These are phyloP conservation scores for Timandra comae DNA, from an alignment of 2,888 invertebrate genomes.

Conservation along the genomic window DNA sequence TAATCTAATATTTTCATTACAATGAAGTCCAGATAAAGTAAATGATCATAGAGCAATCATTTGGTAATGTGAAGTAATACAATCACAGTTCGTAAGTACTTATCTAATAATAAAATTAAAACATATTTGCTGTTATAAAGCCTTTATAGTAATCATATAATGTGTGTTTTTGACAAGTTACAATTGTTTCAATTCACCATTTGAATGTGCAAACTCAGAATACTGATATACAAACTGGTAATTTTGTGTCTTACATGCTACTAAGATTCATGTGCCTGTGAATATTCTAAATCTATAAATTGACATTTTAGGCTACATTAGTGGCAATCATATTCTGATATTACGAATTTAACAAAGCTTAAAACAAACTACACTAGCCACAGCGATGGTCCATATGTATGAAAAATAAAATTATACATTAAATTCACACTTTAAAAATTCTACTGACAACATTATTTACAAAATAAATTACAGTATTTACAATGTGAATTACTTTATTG, in stretches of 20 bases:
- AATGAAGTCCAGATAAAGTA: no score
- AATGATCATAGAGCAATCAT: no score
- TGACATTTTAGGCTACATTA: no score
- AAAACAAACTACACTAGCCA: neutral
- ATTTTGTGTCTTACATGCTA: neutral
- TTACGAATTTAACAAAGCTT: neutral
- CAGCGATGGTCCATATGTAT: neutral
- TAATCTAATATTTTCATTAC: no score
- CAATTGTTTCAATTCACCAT: no score
- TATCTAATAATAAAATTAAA: neutral
- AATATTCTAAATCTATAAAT: constrained; percentile 4
- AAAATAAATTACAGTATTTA: constrained; percentile 75
- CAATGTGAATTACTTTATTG: constrained; percentile 25
- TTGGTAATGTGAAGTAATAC: constrained; percentile 8
- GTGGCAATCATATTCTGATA: neutral
- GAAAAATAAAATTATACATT: constrained; percentile 13
- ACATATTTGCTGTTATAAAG: neutral
- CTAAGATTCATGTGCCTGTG: neutral
- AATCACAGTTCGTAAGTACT: constrained; percentile 15
- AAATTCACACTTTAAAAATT: constrained; percentile 12
- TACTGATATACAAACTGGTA: constrained; percentile 5
- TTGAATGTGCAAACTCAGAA: no score
- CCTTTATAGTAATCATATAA: no score
- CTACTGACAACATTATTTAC: constrained; percentile 45
- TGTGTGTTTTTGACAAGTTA: no score